These are phyloP conservation scores for Nemopilema nomurai DNA, from an alignment of 30 jellyfish, hydroid and myxozoan species.

Conservation along the genomic window DNA sequence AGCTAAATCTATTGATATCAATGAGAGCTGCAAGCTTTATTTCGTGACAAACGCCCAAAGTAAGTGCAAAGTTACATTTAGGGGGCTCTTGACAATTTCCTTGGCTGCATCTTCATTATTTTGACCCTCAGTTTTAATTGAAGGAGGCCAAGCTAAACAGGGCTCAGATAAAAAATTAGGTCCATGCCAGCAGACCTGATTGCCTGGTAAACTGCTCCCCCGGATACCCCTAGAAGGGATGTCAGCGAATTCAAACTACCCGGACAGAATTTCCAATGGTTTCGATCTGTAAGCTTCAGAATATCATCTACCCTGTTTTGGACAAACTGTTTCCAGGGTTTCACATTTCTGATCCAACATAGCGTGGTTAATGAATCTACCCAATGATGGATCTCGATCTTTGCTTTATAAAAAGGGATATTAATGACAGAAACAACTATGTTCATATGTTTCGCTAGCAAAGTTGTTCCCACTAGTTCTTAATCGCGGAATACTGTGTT, in stretches of 20 bases:
- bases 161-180: not conserved
- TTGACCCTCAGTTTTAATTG: not conserved
- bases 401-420: not conserved
- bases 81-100: not conserved
- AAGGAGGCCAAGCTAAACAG: not conserved
- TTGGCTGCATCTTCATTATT: not conserved
- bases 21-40: not conserved
- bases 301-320: slow-evolving; percentile 10
- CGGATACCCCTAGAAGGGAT: not conserved
- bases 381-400: slow-evolving; percentile 25
- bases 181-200: slow-evolving; percentile 5
- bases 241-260: slow-evolving; percentile 8
- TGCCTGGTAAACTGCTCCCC: not conserved
- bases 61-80: not conserved
- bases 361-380: slow-evolving; percentile 28
- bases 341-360: not conserved
- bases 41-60: not conserved
- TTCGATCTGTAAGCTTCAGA: not conserved
- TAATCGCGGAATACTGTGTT: slow-evolving; percentile 35
- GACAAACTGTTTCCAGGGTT: slow-evolving; percentile 2
- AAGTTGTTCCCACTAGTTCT: slow-evolving; percentile 28
- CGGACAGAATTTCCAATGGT: slow-evolving; percentile 1
- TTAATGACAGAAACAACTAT: not conserved
- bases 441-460: slow-evolving; percentile 21
- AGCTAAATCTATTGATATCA: not conserved